These are phyloP conservation scores for Cryptosula pallasiana DNA, from an alignment of 2,888 invertebrate genomes.

Conservation along the genomic window DNA sequence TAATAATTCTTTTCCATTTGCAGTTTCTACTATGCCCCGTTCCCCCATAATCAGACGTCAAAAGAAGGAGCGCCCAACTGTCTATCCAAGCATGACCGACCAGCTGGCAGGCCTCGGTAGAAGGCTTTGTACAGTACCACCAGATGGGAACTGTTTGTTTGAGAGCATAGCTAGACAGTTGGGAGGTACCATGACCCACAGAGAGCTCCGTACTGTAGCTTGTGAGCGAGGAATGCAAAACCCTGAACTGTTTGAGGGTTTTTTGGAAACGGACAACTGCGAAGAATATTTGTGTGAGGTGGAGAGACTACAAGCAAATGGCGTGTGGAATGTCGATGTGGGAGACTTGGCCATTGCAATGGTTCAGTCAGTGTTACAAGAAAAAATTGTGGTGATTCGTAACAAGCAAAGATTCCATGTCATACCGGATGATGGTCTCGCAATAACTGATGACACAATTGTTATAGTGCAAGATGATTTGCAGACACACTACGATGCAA, in stretches of 20 bases:
- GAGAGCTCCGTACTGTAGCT: neutral
- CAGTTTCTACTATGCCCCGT: no score
- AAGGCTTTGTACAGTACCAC: neutral
- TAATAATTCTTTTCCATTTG: no score
- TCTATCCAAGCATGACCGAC: no score
- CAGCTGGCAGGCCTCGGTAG: neutral
- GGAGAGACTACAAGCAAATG: neutral
- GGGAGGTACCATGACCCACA: neutral
- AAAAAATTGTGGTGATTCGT: neutral
- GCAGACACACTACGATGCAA: neutral
- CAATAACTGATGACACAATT: neutral
- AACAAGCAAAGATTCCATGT: neutral
- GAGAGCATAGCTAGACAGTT: neutral
- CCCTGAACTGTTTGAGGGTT: neutral
- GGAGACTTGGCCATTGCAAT: neutral
- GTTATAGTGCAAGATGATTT: neutral
- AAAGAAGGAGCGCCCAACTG: no score
- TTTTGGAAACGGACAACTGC: neutral
- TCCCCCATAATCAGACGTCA: no score
- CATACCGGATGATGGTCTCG: neutral
- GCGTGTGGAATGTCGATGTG: neutral
- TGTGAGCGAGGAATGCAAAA: neutral
- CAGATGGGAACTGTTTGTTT: neutral
- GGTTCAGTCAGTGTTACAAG: neutral
- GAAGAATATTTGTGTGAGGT: neutral